phyloP scores from a whole-genome alignment of 1,140 invertebrate genomes.

The Zaprionus capensis region DNA sequence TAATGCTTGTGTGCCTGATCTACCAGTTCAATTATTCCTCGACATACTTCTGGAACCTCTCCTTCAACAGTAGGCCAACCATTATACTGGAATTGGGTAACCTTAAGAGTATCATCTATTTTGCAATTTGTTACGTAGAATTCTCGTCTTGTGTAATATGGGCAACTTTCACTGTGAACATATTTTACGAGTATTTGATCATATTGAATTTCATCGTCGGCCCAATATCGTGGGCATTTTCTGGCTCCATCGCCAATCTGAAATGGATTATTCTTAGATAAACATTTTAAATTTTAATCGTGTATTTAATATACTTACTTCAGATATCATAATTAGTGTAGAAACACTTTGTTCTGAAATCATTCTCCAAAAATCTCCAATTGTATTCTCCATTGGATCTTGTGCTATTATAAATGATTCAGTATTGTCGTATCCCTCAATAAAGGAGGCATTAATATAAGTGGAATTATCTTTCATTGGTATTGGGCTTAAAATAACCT shows the following conservation, averaged over 20 bases:
- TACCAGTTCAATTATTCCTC: constrained; percentile 92
- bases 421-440: constrained; percentile 97
- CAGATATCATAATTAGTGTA: constrained; percentile 97
- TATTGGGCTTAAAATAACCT: constrained; percentile 87
- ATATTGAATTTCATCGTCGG: constrained; percentile 92
- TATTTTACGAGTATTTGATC: constrained; percentile 94
- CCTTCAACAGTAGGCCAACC: constrained; percentile 94
- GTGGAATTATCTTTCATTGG: constrained; percentile 94
- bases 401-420: constrained; percentile 98
- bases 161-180: constrained; percentile 93
- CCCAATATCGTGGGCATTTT: constrained; percentile 96
- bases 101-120: constrained; percentile 88
- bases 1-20: constrained; percentile 87
- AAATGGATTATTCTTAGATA: constrained; percentile 32
- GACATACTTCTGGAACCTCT: constrained; percentile 93
- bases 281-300: not conserved
- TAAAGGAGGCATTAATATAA: constrained; percentile 98
- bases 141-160: constrained; percentile 93
- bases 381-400: constrained; percentile 95
- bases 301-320: constrained; percentile 86
- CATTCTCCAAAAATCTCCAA: constrained; percentile 98
- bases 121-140: constrained; percentile 92
- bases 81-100: constrained; percentile 94
- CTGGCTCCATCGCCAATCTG: constrained; percentile 89
- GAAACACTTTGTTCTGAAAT: constrained; percentile 95